These are phyloP conservation scores for Papilio xuthus DNA, from an alignment of 1,140 invertebrate genomes.

Conservation along the genomic window DNA sequence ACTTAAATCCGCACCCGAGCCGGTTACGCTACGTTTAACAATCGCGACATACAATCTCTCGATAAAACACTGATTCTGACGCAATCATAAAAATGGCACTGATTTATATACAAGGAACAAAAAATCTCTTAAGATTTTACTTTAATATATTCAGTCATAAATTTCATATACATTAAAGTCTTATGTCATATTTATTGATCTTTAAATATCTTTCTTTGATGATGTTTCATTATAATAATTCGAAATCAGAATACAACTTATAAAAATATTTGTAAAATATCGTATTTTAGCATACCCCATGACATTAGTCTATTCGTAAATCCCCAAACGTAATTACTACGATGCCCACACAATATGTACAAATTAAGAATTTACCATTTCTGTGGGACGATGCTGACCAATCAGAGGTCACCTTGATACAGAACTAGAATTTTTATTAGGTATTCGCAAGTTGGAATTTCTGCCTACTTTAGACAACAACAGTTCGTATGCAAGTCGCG, in stretches of 20 bases:
- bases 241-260: too few relatives aligned
- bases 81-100: slow-evolving; percentile 22
- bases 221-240: neutral
- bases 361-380: slow-evolving; percentile 39
- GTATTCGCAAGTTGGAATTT: slow-evolving; percentile 34
- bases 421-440: slow-evolving; percentile 39
- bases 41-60: slow-evolving; percentile 23
- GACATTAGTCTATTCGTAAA: neutral
- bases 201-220: neutral
- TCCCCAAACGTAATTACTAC: slow-evolving; percentile 28
- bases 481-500: slow-evolving; percentile 36
- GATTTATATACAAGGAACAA: slow-evolving; percentile 5
- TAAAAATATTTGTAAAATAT: neutral
- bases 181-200: slow-evolving; percentile 10
- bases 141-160: slow-evolving; percentile 15
- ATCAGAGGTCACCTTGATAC: slow-evolving; percentile 38
- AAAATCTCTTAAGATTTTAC: slow-evolving; percentile 15
- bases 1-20: neutral
- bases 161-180: neutral
- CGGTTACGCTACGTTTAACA: neutral
- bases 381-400: slow-evolving; percentile 23
- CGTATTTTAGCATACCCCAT: neutral
- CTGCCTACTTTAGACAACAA: slow-evolving; percentile 34
- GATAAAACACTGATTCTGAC: slow-evolving; percentile 15
- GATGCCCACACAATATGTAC: slow-evolving; percentile 31